phyloP scores from a whole-genome alignment of 2,888 invertebrate species.

The Platycheirus rosarum region DNA sequence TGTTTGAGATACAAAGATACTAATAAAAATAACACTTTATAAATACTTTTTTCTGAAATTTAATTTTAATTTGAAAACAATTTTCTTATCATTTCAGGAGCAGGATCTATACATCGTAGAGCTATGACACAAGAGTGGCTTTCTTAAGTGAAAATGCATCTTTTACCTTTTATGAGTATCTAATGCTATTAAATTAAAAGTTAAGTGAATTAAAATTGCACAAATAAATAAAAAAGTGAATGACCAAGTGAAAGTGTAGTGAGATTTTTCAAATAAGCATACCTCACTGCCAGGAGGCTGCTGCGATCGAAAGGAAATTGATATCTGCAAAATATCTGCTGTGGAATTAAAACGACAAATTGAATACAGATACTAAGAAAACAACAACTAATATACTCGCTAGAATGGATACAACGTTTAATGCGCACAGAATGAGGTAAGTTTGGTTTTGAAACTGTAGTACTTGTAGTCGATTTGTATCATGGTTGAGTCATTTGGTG shows the following conservation, averaged over 20 bases:
- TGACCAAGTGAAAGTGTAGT: slow-evolving; percentile 66
- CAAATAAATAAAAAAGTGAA: slow-evolving; percentile 47
- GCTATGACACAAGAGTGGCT: not conserved
- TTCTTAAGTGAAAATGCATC: slow-evolving; percentile 11
- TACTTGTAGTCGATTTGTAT: not conserved
- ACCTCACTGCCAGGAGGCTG: not conserved
- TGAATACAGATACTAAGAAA: slow-evolving; percentile 41
- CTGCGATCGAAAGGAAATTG: slow-evolving; percentile 11
- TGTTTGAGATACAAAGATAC: slow-evolving; percentile 12
- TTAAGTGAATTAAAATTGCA: slow-evolving; percentile 8
- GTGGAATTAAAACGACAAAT: slow-evolving; percentile 54
- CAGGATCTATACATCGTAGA: slow-evolving; percentile 9
- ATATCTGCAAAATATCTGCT: not conserved
- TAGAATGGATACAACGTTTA: slow-evolving; percentile 61
- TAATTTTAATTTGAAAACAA: slow-evolving; percentile 23
- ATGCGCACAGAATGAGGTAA: slow-evolving; percentile 61
- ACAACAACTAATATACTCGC: not conserved
- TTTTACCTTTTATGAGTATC: slow-evolving; percentile 16
- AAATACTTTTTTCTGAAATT: not conserved
- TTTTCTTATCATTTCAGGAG: slow-evolving; percentile 31
- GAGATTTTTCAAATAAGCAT: slow-evolving; percentile 24
- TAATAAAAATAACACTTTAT: not conserved
- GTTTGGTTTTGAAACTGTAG: slow-evolving; percentile 28
- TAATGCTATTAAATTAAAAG: slow-evolving; percentile 19
- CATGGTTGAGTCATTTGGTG: slow-evolving; percentile 34